phyloP scores from a whole-genome alignment of 2,113 vertebrate genomes.

The Merops nubicus region DNA sequence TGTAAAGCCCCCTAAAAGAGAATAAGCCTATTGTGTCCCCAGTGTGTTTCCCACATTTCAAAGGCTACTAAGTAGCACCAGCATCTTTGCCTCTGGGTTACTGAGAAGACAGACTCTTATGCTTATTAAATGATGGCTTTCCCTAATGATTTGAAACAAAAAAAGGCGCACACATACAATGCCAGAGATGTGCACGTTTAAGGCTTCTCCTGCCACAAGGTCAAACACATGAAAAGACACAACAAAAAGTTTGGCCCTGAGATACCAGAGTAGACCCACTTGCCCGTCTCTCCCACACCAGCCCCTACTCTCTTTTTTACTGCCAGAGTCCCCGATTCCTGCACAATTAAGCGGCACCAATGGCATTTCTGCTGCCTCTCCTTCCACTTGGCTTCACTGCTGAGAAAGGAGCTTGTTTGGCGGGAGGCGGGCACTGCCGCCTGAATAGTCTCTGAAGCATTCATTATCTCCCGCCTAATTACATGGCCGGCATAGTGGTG shows the following conservation, averaged over 20 bases:
- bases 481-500: slow-evolving; percentile 63
- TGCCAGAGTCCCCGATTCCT: slow-evolving; percentile 1
- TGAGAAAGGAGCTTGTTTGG: slow-evolving; percentile 58
- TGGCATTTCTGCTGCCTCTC: slow-evolving; percentile 41
- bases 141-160: slow-evolving; percentile 72
- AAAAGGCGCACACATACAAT: slow-evolving; percentile 58
- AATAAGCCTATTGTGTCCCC: slow-evolving; percentile 63
- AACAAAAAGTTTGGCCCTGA: slow-evolving; percentile 39
- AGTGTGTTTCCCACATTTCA: slow-evolving; percentile 71
- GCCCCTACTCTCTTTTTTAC: not conserved
- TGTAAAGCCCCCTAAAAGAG: slow-evolving; percentile 67
- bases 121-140: slow-evolving; percentile 62
- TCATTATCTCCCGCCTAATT: slow-evolving; percentile 65
- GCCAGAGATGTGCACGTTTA: slow-evolving; percentile 53
- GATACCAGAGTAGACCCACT: slow-evolving; percentile 39
- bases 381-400: slow-evolving; percentile 72
- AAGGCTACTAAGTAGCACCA: slow-evolving; percentile 56
- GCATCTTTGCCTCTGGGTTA: slow-evolving; percentile 60
- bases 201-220: slow-evolving; percentile 55
- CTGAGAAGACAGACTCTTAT: slow-evolving; percentile 56
- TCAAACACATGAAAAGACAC: slow-evolving; percentile 62
- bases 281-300: slow-evolving; percentile 29
- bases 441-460: slow-evolving; percentile 58
- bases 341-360: slow-evolving; percentile 52
- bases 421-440: slow-evolving; percentile 37